Base-by-base conservation (phyloP, 2,113 vertebrate species). In the Crotophaga sulcirostris region DNA sequence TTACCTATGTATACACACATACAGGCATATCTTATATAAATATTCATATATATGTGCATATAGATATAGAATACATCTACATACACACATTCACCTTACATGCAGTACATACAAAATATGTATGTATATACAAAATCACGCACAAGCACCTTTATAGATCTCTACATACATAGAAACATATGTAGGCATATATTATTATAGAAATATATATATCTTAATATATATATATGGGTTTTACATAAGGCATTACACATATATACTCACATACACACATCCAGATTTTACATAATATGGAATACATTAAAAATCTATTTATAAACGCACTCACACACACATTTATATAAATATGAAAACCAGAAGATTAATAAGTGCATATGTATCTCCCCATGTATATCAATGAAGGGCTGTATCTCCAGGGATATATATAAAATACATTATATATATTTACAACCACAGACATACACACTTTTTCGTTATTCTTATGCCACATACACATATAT, bases 281-380 rank as follows among this genome's bases (percentile, higher is more conserved):
- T 74, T n/a, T 26, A 16, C 28, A 11, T 23, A 55, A 33, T 33
- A 38, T 28, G 66, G 52, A 52, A 42, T 19, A 77, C 26, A 60
- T 26, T 5, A 10, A 51, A 31, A 68, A 52, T 28, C 29, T 49
- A 4, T 59, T 16, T 21, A 52, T 16, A 33, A 1, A 28, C 13
- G 38, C 49, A 45, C 56, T 33, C 59, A n/a, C 23, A 44, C 6
- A 21, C 26, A 8, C 6, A 33, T 29, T 13, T 20, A 10, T 11
- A 33, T 38, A 38, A 17, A n/a, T 28, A 15, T 62, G 11, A 36
- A n/a, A 70, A 55, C 21, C 33, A 33, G 18, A 58, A 18, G 7
- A 3, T 25, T 7, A 47, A 68, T 36, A 47, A n/a, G 31, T 11
- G 20, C 8, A 2, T 0, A 2, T 18, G 0, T 9, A 1, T 44